phyloP scores from a whole-genome alignment of 2,888 invertebrate species.

The Rhagonycha lutea region DNA sequence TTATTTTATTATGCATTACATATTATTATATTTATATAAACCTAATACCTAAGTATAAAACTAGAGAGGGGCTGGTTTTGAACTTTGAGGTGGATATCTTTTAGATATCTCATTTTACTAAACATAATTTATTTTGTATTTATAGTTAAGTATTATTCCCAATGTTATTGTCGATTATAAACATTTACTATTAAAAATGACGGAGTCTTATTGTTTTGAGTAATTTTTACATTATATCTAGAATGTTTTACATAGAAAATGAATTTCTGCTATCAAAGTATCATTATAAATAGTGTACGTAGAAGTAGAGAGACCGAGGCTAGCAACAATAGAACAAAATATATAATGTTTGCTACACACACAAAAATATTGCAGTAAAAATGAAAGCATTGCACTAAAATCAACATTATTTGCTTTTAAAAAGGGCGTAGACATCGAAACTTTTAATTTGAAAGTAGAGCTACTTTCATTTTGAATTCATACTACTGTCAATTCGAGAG shows the following conservation, averaged over 20 bases:
- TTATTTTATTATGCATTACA: too few relatives aligned
- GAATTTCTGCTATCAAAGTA: neutral
- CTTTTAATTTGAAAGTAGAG: too few relatives aligned
- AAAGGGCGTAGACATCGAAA: too few relatives aligned
- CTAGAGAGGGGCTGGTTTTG: neutral
- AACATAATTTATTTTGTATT: neutral
- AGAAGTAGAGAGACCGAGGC: too few relatives aligned
- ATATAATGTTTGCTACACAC: too few relatives aligned
- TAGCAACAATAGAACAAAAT: too few relatives aligned
- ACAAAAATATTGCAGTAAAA: too few relatives aligned
- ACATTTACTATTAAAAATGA: neutral
- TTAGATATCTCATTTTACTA: neutral
- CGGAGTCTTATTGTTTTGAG: neutral
- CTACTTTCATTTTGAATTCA: too few relatives aligned
- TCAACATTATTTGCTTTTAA: too few relatives aligned
- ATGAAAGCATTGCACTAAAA: too few relatives aligned
- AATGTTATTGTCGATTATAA: neutral
- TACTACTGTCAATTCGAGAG: too few relatives aligned
- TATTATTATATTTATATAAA: neutral
- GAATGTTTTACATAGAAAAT: neutral
- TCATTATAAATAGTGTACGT: too few relatives aligned
- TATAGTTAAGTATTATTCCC: neutral
- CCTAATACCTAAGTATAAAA: neutral
- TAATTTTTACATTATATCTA: neutral
- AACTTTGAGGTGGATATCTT: neutral